A percentile compares a stretch with the other conserved stretches of the same genome.
These are phyloP conservation scores for Cephus spinipes DNA, from an alignment of 2,888 invertebrate species.

Conservation along the genomic window DNA sequence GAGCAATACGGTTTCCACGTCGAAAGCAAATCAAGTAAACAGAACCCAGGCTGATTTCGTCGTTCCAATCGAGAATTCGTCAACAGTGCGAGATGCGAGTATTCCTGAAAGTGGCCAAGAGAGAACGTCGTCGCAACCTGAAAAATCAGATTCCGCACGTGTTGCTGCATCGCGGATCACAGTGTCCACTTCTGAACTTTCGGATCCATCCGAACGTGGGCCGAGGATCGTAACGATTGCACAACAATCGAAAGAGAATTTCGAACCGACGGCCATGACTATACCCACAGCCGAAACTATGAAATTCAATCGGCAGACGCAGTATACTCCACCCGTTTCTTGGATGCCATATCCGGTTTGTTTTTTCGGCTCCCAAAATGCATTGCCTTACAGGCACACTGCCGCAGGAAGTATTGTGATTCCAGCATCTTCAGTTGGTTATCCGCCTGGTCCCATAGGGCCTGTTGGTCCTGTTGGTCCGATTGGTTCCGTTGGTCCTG, in stretches of 20 bases:
- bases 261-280: conserved; percentile 20
- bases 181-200: background rate
- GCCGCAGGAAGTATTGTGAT: conserved; percentile 21
- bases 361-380: conserved; percentile 18
- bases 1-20: background rate
- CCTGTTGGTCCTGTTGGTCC: background rate
- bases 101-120: background rate
- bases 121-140: background rate
- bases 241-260: conserved; percentile 15
- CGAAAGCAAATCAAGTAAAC: background rate
- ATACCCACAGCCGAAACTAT: conserved; percentile 48
- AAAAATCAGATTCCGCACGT: background rate
- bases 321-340: conserved; percentile 42
- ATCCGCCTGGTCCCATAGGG: background rate
- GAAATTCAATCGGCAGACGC: conserved; percentile 53
- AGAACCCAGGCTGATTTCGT: background rate
- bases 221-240: conserved; percentile 7
- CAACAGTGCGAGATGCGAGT: background rate
- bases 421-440: conserved; percentile 25
- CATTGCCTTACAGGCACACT: background rate
- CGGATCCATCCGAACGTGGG: conserved; percentile 20
- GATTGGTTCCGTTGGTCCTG: too few relatives aligned
- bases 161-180: background rate
- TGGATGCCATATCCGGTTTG: conserved; percentile 52
- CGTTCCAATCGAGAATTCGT: background rate